Percentiles rank a stretch among this genome's conserved stretches.
Conservation (phyloP, 1,140 invertebrate species). For the Scaptodrosophila lebanonensis region DNA sequence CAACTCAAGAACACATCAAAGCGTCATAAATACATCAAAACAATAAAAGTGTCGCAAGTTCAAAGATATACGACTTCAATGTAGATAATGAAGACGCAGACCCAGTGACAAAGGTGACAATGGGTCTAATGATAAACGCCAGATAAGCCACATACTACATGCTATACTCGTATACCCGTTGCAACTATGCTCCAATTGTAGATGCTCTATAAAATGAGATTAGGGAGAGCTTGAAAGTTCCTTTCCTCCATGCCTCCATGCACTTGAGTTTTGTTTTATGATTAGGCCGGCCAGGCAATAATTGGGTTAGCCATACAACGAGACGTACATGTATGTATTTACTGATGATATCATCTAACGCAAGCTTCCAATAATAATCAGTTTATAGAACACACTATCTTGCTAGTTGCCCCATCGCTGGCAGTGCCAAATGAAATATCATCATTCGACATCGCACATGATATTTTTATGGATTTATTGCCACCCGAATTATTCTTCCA, state of each 20-base stretch:
- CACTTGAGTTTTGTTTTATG: slow-evolving; percentile 46
- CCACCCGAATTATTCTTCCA: slow-evolving; percentile 63
- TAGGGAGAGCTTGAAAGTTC: slow-evolving; percentile 32
- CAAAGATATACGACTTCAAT: slow-evolving; percentile 45
- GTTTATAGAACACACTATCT: slow-evolving; percentile 41
- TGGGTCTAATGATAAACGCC: slow-evolving; percentile 72
- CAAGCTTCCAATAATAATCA: slow-evolving; percentile 14
- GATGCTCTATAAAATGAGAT: slow-evolving; percentile 63
- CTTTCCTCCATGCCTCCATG: too few relatives aligned
- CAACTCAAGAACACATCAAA: slow-evolving; percentile 55
- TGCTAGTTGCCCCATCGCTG: slow-evolving; percentile 44
- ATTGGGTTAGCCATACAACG: slow-evolving; percentile 38
- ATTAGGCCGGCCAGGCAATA: slow-evolving; percentile 22
- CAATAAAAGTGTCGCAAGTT: slow-evolving; percentile 66
- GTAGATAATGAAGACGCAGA: slow-evolving; percentile 56
- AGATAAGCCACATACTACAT: slow-evolving; percentile 47
- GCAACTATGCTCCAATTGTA: slow-evolving; percentile 8
- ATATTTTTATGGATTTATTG: slow-evolving; percentile 72
- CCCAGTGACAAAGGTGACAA: slow-evolving; percentile 47
- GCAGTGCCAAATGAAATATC: slow-evolving; percentile 20
- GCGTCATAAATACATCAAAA: slow-evolving; percentile 68
- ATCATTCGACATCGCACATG: slow-evolving; percentile 46
- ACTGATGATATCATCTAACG: slow-evolving; percentile 51
- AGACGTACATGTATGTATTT: slow-evolving; percentile 28
- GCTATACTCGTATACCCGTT: slow-evolving; percentile 41